Evolutionary conservation across 2,113 vertebrate genomes (phyloP).

Genomic region (Tor tambroides): DNA sequence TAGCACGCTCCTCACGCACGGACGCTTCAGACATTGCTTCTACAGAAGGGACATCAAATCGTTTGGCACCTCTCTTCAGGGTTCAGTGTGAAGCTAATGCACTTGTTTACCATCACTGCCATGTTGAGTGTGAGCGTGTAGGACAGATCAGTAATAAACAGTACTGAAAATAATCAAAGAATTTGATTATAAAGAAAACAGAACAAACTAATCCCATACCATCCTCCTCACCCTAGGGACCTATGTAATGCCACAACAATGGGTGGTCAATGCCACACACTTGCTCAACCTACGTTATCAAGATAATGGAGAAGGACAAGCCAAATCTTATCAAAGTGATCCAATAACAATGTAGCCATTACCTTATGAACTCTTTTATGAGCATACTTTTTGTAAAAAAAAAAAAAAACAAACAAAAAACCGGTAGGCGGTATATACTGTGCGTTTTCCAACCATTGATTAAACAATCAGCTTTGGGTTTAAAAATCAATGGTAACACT

Average conservation of each 20-base stretch:
- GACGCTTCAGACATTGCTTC: slow-evolving; percentile 31
- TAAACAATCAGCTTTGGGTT: neutral
- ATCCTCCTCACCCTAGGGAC: neutral
- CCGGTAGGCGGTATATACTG: neutral
- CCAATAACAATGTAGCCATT: no score
- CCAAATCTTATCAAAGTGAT: neutral
- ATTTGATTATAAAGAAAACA: neutral
- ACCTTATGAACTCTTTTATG: no score
- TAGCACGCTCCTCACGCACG: slow-evolving; percentile 6
- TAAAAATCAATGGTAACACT: neutral
- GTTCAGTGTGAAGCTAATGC: slow-evolving; percentile 9
- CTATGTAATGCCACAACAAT: neutral
- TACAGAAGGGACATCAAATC: slow-evolving; percentile 30
- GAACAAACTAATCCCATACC: neutral
- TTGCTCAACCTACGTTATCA: neutral
- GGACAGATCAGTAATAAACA: neutral
- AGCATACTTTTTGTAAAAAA: no score
- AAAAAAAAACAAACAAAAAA: neutral
- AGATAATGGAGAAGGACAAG: neutral
- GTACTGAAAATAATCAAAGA: neutral
- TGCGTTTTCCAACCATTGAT: neutral
- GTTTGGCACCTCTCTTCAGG: slow-evolving; percentile 21
- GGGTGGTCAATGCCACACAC: neutral
- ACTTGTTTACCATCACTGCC: neutral
- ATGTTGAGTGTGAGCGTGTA: neutral